These are phyloP conservation scores for Corydoras maculifer DNA, from an alignment of 2,113 vertebrate species.

Conservation along the genomic window DNA sequence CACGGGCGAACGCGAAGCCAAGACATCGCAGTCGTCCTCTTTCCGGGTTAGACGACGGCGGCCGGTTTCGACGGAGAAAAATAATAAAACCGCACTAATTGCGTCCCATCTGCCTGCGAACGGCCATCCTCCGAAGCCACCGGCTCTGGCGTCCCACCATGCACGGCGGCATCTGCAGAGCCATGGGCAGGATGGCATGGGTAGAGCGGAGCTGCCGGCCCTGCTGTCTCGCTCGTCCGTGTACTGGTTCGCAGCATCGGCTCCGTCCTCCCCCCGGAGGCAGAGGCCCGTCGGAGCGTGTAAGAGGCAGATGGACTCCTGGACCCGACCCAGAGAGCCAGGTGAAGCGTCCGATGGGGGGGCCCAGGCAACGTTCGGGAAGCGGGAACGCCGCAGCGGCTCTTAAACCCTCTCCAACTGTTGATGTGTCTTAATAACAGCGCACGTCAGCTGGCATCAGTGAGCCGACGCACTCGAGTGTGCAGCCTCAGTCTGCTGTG, in stretches of 20 bases:
- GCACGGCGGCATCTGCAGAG: slow-evolving; percentile 63
- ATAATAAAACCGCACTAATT: slow-evolving; percentile 18
- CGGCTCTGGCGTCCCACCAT: slow-evolving; percentile 48
- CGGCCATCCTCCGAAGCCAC: slow-evolving; percentile 33
- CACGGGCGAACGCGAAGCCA: not conserved
- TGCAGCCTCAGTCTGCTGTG: slow-evolving; percentile 67
- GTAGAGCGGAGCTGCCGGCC: slow-evolving; percentile 61
- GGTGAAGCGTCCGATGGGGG: slow-evolving; percentile 35
- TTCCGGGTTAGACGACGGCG: slow-evolving; percentile 1
- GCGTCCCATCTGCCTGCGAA: slow-evolving; percentile 23
- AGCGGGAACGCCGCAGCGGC: slow-evolving; percentile 9
- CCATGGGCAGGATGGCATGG: slow-evolving; percentile 65
- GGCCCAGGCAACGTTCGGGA: slow-evolving; percentile 17
- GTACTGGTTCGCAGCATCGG: slow-evolving; percentile 53
- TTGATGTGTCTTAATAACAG: slow-evolving; percentile 61
- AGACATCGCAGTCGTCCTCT: slow-evolving; percentile 10
- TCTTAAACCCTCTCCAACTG: slow-evolving; percentile 52
- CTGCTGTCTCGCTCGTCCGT: slow-evolving; percentile 64
- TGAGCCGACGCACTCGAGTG: slow-evolving; percentile 64
- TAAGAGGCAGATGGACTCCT: slow-evolving; percentile 21
- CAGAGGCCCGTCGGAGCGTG: slow-evolving; percentile 44
- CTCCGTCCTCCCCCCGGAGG: slow-evolving; percentile 12
- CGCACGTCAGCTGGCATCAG: slow-evolving; percentile 68
- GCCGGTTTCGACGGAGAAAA: slow-evolving; percentile 1
- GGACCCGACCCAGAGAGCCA: slow-evolving; percentile 35